Evolutionary conservation across 2,888 invertebrate genomes (phyloP).

Genomic region (Tipula helvola): DNA sequence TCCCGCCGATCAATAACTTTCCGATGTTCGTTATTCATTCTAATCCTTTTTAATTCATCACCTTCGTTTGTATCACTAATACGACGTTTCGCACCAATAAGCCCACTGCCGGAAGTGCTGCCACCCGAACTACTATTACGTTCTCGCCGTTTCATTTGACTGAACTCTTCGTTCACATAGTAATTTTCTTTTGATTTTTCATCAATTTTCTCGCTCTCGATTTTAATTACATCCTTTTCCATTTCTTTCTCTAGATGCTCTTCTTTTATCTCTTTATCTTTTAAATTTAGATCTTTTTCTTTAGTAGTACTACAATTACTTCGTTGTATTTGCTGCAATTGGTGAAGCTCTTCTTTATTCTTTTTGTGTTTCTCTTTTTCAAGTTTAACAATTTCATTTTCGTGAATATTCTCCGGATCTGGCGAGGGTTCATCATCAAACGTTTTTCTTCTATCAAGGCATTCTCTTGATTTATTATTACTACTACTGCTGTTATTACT

Average conservation of each 20-base stretch:
- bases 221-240: slow-evolving; percentile 23
- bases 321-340: background rate
- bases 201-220: slow-evolving; percentile 21
- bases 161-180: background rate
- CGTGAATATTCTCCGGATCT: background rate
- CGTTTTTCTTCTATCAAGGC: slow-evolving; percentile 14
- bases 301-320: background rate
- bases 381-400: background rate
- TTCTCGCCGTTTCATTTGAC: slow-evolving; percentile 14
- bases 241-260: slow-evolving; percentile 26
- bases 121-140: slow-evolving; percentile 15
- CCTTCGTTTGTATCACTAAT: slow-evolving; percentile 55
- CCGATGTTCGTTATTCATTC: slow-evolving; percentile 40
- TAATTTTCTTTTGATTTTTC: slow-evolving; percentile 17
- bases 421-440: background rate
- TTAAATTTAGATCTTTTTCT: slow-evolving; percentile 12
- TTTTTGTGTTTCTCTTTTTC: background rate
- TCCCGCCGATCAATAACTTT: slow-evolving; percentile 50
- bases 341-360: background rate
- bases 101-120: background rate
- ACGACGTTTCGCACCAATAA: slow-evolving; percentile 44
- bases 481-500: slow-evolving; percentile 9
- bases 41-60: slow-evolving; percentile 51
- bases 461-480: slow-evolving; percentile 8
- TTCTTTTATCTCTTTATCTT: slow-evolving; percentile 27